Evolutionary conservation across 2,888 invertebrate genomes (phyloP), one percentile per base, ranked within the genome.

Genomic region (Onchidella celtica): DNA sequence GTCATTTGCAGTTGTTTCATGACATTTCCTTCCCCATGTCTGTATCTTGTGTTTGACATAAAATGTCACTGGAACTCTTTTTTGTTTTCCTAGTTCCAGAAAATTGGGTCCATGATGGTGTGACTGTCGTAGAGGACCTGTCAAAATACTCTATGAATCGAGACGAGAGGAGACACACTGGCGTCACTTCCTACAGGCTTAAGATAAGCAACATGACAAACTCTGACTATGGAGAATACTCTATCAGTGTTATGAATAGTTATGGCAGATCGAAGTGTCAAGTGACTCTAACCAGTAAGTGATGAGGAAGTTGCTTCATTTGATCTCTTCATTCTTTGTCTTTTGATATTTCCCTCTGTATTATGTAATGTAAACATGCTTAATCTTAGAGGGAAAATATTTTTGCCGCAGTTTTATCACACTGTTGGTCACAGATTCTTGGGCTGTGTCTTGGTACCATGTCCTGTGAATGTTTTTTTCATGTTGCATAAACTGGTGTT

Each of bases 151-250:
- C 66, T 29, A 63, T 32, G 27, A n/a, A 34, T 0, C 6, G 24
- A 14, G 36, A 47, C 9, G 29, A 9, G 21, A 40, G 73, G n/a
- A 68, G 55, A 27, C 59, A 73, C 38, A 83, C 79, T 6, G 83
- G 83, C 27, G 59, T 83, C 36, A 83, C 83, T 6, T 38, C 77
- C 3, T 83, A 80, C 69, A 72, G 73, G 32, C 47, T 83, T 14
- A 68, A 74, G 32, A 83, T 83, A 11, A 27, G 24, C 21, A 24
- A 69, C 11, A 63, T 83, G 27, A 61, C 34, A 2, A 61, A 65
- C 17, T 27, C 55, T 4, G 83, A 83, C 29, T 83, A 83, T 55
- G 83, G 83, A 14, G 11, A 36, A 3, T 83, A 80, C 73, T 65
- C 34, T n/a, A 38, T 80, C 36, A 69, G 21, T 27, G 83, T 80